Evolutionary conservation across 64 coral and sea anemone genomes (phyloP).

Genomic region (Actinia tenebrosa): DNA sequence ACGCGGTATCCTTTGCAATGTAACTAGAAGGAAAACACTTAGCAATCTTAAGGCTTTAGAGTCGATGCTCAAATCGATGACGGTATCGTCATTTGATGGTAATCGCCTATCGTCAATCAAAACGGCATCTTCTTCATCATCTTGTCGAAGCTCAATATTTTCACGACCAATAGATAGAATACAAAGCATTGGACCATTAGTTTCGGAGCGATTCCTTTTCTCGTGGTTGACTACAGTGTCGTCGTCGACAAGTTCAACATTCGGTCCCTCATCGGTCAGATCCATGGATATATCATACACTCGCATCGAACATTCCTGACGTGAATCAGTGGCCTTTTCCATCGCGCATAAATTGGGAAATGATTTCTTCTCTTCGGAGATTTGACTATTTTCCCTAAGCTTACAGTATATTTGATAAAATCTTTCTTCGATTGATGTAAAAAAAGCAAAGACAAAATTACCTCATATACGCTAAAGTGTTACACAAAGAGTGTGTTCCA

Average conservation of each 20-base stretch:
- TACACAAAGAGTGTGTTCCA: no score
- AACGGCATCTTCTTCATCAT: conserved; percentile 26
- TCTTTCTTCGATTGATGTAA: neutral
- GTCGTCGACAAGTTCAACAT: neutral
- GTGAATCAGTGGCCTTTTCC: neutral
- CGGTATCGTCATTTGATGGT: conserved; percentile 34
- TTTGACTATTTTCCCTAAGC: no score
- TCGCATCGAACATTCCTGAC: neutral
- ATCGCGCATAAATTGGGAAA: neutral
- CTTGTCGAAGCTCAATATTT: neutral
- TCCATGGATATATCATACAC: neutral
- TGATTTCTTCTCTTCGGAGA: no score
- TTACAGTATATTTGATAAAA: neutral
- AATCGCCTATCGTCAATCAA: conserved; percentile 5
- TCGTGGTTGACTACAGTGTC: neutral
- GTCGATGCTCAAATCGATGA: conserved; percentile 37
- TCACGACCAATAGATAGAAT: neutral
- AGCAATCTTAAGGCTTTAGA: conserved; percentile 21
- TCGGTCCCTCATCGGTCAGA: neutral
- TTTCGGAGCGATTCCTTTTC: neutral
- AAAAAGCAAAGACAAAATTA: no score
- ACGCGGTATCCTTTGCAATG: conserved; percentile 41
- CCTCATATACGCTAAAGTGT: no score
- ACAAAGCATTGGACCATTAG: neutral
- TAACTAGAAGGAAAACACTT: conserved; percentile 11